A percentile compares a stretch with the other conserved stretches of the same genome.
These are phyloP conservation scores for Caenorhabditis inopinata DNA, from an alignment of 1,140 invertebrate genomes.

Conservation along the genomic window DNA sequence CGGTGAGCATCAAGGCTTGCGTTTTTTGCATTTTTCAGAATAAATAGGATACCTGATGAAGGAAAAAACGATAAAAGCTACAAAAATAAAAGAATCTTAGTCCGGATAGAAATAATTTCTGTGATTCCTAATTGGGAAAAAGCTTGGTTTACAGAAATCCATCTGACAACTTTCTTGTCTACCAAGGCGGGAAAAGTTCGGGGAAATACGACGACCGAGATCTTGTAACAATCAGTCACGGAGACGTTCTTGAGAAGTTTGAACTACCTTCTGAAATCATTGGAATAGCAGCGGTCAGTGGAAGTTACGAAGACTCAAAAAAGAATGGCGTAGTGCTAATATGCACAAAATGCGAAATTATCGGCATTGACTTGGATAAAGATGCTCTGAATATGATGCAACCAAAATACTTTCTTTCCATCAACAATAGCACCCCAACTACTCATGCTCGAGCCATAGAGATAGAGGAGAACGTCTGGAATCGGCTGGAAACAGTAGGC, in stretches of 20 bases:
- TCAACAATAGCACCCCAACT: slow-evolving; percentile 12
- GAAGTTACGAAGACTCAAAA: neutral
- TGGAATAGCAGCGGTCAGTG: neutral
- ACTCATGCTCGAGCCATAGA: neutral
- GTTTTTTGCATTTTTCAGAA: too few relatives aligned
- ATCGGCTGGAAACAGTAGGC: neutral
- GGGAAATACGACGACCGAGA: slow-evolving; percentile 13
- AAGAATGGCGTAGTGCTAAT: neutral
- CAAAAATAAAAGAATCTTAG: too few relatives aligned
- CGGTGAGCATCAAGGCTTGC: too few relatives aligned
- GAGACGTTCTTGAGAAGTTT: neutral
- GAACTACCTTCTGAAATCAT: neutral
- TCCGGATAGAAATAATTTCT: too few relatives aligned
- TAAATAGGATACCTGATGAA: too few relatives aligned
- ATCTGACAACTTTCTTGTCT: neutral
- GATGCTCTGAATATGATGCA: neutral
- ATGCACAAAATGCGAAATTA: slow-evolving; percentile 5
- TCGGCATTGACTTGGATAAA: neutral
- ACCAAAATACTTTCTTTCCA: slow-evolving; percentile 4
- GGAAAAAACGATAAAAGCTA: too few relatives aligned
- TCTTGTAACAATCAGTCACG: neutral
- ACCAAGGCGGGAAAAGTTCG: slow-evolving; percentile 3
- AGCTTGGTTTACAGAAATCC: neutral
- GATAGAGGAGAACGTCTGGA: neutral
- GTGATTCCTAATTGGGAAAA: too few relatives aligned